Conservation (phyloP, 2,113 vertebrate genomes). For the Ammospiza caudacuta region DNA sequence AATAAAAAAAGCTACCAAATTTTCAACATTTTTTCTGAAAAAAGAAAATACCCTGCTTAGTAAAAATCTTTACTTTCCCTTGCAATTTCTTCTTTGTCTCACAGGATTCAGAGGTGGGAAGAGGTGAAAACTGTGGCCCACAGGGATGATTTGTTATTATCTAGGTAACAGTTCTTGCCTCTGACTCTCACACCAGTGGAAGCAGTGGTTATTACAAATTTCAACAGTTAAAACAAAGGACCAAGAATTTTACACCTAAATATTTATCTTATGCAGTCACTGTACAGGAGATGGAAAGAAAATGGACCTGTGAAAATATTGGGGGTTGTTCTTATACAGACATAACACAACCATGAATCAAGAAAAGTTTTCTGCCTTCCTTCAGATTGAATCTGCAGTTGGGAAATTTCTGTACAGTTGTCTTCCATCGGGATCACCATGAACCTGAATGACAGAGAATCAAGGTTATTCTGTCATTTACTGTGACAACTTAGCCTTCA, state of each 20-base stretch:
- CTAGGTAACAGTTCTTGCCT: not conserved
- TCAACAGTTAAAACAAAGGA: not conserved
- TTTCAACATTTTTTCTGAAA: not conserved
- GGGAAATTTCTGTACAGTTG: not conserved
- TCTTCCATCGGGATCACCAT: fast-evolving
- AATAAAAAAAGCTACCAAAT: not conserved
- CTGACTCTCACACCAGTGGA: not conserved
- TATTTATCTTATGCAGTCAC: not conserved
- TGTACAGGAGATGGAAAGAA: not conserved
- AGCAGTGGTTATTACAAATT: not conserved
- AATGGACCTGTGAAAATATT: not conserved
- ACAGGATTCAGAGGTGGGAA: not conserved
- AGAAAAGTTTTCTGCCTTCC: not conserved
- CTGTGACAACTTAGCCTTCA: not conserved
- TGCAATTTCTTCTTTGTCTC: not conserved
- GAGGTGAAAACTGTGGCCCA: not conserved
- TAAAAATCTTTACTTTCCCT: not conserved
- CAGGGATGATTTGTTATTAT: not conserved
- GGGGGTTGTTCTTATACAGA: not conserved
- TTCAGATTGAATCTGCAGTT: not conserved
- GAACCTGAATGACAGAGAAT: not conserved
- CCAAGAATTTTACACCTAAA: not conserved
- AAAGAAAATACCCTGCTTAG: not conserved
- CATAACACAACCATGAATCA: not conserved
- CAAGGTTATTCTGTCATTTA: not conserved